A percentile compares a stretch with the other conserved stretches of the same genome.
phyloP scores from a whole-genome alignment of 2,888 invertebrate genomes.

The Epinotia bilunana region DNA sequence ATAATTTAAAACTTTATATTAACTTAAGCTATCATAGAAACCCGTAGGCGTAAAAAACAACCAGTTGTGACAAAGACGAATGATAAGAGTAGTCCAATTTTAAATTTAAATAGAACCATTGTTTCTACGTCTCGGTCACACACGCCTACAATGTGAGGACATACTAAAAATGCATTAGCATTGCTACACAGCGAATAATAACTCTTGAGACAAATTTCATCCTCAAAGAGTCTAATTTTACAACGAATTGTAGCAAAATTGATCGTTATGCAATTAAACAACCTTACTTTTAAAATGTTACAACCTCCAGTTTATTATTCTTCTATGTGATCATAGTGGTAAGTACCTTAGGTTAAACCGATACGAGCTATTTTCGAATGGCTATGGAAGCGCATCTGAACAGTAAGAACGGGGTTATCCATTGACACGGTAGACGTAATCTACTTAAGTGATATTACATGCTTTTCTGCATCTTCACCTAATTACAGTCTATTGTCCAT shows the following conservation, averaged over 20 bases:
- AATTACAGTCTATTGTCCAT: constrained; percentile 30
- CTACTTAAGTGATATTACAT: constrained; percentile 31
- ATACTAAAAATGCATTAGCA: constrained; percentile 35
- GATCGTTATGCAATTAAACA: constrained; percentile 20
- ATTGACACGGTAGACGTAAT: constrained; percentile 37
- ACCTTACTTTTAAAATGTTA: not conserved
- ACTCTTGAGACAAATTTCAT: constrained; percentile 27
- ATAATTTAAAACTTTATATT: constrained; percentile 5
- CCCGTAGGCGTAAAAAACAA: constrained; percentile 41
- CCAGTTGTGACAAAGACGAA: constrained; percentile 40
- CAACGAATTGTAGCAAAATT: constrained; percentile 27
- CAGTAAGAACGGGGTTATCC: constrained; percentile 10
- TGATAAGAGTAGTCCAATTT: constrained; percentile 45
- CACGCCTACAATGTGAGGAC: constrained; percentile 39
- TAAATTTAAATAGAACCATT: constrained; percentile 50
- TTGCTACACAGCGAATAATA: constrained; percentile 34
- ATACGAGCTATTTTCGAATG: not conserved
- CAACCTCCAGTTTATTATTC: not conserved
- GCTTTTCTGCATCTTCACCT: constrained; percentile 33
- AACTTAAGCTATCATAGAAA: not conserved
- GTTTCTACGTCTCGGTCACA: constrained; percentile 45
- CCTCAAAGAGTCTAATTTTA: constrained; percentile 26
- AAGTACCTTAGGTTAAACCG: not conserved
- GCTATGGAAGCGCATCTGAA: not conserved
- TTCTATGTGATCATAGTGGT: not conserved